Evolutionary conservation across 1,140 invertebrate genomes (phyloP), one percentile per base, ranked within the genome.

Genomic region (Carcinoscorpius rotundicauda): DNA sequence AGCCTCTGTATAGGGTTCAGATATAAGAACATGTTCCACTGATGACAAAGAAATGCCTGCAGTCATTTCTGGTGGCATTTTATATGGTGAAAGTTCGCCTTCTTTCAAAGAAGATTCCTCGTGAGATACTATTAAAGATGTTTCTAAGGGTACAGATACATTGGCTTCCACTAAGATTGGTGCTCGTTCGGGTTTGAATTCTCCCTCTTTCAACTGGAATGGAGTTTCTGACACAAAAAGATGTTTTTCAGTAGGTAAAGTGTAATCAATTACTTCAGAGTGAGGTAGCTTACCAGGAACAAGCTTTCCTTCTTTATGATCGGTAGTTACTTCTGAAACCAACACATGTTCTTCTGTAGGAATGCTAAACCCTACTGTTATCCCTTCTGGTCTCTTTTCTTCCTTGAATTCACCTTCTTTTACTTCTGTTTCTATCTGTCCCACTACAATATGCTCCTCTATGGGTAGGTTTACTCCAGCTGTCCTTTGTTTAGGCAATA

Each of bases 231-330:
- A 52, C 52, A 69, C 56, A 4, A 48, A 5, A 49, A 58, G 4
- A 52, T 49, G 29, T 66, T 76, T 74, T 9, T 72, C 70, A 6
- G 58, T 48, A n/a, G 63, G 56, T 11, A 79, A 6, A 4, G 72
- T 71, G 5, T 77, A 67, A 48, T 68, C 69, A 58, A 68, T 52
- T 57, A 63, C 67, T 5, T 64, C 62, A 10, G 62, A 58, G n/a
- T 53, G 52, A 10, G 71, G 72, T 52, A 48, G 5, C 60, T 68
- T 59, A n/a, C 62, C 58, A 48, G 48, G 55, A 51, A 61, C 29
- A 10, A 73, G 59, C 58, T 71, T 65, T 60, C 67, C 72, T 68
- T 70, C 66, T 59, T 64, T 70, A 9, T 59, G 49, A n/a, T 62
- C 64, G 58, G 59, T 52, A n/a, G 53, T 66, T 49, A 64, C 60